Evolutionary conservation across 2,888 invertebrate genomes (phyloP).

Genomic region (Tetranychus truncatus): DNA sequence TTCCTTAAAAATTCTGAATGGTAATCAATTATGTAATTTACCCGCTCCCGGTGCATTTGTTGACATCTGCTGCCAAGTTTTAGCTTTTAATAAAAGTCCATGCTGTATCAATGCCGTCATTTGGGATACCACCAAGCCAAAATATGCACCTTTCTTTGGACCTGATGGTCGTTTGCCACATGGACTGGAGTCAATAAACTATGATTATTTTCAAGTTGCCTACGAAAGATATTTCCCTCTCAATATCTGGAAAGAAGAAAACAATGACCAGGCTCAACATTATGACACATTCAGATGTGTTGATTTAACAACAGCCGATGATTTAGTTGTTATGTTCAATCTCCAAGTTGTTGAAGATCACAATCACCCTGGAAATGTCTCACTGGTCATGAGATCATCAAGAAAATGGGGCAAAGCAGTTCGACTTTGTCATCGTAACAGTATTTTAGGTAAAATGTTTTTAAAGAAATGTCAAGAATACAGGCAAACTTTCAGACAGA

Average conservation of each 20-base stretch:
- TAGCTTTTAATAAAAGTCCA: not conserved
- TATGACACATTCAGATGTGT: not conserved
- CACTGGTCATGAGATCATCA: not conserved
- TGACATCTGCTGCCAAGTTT: constrained; percentile 8
- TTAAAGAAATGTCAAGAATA: not conserved
- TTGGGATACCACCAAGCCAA: not conserved
- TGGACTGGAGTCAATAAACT: not conserved
- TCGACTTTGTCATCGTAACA: constrained; percentile 2
- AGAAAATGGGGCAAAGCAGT: not conserved
- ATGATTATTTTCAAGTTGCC: not conserved
- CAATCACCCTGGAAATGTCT: not conserved
- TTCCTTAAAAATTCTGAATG: not conserved
- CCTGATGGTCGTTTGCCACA: not conserved
- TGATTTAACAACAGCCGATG: not conserved
- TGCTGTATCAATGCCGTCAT: not conserved
- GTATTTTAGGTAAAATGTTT: constrained; percentile 2
- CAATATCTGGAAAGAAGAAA: not conserved
- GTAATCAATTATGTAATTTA: not conserved
- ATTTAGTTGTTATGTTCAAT: constrained; percentile 4
- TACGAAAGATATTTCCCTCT: not conserved
- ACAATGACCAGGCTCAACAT: not conserved
- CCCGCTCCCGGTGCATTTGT: not conserved
- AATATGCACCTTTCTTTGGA: not conserved
- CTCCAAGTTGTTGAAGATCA: not conserved
- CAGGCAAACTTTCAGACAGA: not conserved